These are phyloP conservation scores for Anarrhichthys ocellatus DNA, from an alignment of 2,113 vertebrate genomes.

Conservation along the genomic window DNA sequence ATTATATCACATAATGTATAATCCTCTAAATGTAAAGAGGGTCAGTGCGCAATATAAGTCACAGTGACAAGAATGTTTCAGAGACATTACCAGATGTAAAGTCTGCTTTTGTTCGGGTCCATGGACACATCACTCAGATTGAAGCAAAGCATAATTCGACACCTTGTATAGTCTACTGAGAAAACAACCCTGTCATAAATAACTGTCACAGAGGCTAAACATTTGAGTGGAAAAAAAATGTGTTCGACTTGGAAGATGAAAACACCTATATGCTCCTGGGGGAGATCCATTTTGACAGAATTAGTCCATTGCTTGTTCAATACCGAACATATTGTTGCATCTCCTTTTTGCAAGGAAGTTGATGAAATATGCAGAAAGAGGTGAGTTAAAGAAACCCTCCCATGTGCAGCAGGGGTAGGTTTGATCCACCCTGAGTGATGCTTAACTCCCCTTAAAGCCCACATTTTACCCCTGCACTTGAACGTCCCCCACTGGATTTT, in stretches of 20 bases:
- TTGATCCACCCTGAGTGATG: constrained; percentile 67
- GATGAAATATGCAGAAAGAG: constrained; percentile 71
- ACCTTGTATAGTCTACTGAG: constrained; percentile 54
- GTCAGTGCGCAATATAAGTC: constrained; percentile 65
- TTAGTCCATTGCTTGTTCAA: constrained; percentile 74
- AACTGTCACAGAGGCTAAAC: constrained; percentile 70
- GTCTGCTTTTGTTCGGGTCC: constrained; percentile 45
- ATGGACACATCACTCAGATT: constrained; percentile 46
- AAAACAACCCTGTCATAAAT: constrained; percentile 61
- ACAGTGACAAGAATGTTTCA: constrained; percentile 43
- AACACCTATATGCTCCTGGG: constrained; percentile 53
- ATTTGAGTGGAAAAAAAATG: constrained; percentile 39
- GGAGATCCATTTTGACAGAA: constrained; percentile 73
- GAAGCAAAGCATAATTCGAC: constrained; percentile 61
- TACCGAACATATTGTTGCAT: constrained; percentile 60
- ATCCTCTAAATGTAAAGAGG: constrained; percentile 72
- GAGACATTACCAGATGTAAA: constrained; percentile 62
- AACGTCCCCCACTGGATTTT: constrained; percentile 72
- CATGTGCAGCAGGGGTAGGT: constrained; percentile 55
- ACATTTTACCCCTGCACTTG: constrained; percentile 66
- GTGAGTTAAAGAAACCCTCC: constrained; percentile 54
- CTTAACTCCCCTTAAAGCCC: constrained; percentile 72
- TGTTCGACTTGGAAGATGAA: constrained; percentile 59
- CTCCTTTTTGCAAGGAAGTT: constrained; percentile 59
- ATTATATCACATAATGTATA: constrained; percentile 67